Evolutionary conservation across 2,797 vertebrate genomes (phyloP).

Genomic region (Phylloscopus collybita): DNA sequence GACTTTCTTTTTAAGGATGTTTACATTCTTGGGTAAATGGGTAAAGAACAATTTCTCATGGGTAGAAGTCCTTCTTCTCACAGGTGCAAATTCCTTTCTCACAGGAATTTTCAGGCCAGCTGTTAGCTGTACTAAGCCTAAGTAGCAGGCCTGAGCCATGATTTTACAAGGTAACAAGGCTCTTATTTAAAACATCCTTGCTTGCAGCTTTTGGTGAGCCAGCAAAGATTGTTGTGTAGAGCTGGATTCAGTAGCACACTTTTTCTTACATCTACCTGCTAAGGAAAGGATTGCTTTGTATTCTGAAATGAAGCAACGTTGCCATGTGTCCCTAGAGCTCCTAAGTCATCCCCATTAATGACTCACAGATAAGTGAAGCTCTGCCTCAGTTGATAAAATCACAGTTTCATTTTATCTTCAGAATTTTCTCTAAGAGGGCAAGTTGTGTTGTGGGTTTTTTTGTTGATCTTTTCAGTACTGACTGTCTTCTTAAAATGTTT

Average conservation of each 20-base stretch:
- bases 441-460: not conserved
- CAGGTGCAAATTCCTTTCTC: not conserved
- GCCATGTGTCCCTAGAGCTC: not conserved
- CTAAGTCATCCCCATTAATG: not conserved
- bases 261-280: not conserved
- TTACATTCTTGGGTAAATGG: not conserved
- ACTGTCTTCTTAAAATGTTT: not conserved
- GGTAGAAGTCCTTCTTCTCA: not conserved
- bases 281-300: not conserved
- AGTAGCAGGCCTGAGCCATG: not conserved
- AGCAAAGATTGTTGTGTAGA: not conserved
- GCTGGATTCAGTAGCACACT: not conserved
- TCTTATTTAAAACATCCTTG: not conserved
- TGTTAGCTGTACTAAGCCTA: not conserved
- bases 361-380: not conserved
- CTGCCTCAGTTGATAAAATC: not conserved
- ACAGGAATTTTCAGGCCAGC: not conserved
- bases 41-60: not conserved
- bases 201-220: not conserved
- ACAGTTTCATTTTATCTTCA: not conserved
- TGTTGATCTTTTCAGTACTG: not conserved
- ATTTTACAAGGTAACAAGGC: not conserved
- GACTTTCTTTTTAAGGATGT: not conserved
- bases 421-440: not conserved
- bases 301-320: not conserved